Conservation (phyloP, 2,113 vertebrate genomes). For the Promerops cafer region DNA sequence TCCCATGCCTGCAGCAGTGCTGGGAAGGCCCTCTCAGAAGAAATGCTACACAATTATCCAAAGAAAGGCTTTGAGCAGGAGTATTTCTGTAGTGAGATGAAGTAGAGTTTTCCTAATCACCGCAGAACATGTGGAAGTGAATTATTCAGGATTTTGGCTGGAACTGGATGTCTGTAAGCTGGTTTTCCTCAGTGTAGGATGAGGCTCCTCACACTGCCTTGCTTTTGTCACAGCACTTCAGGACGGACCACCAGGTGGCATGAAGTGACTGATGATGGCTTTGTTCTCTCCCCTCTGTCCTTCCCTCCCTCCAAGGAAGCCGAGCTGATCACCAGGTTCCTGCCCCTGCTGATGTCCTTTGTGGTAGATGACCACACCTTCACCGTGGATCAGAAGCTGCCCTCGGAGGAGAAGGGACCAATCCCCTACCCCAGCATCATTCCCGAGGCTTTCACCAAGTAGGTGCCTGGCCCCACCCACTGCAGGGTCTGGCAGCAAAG, state of each 20-base stretch:
- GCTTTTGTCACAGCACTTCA: neutral
- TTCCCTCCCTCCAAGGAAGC: conserved; percentile 73
- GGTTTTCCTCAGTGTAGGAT: neutral
- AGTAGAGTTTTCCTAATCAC: neutral
- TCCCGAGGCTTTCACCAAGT: conserved; percentile 89
- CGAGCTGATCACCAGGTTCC: conserved; percentile 90
- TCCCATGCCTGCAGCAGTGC: neutral
- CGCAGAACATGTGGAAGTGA: neutral
- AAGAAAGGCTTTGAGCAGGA: neutral
- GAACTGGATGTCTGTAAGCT: neutral
- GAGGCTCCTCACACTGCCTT: neutral
- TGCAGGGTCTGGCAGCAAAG: neutral
- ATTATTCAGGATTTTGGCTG: neutral
- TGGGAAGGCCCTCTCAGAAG: neutral
- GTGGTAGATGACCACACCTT: conserved; percentile 94
- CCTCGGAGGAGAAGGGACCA: conserved; percentile 85
- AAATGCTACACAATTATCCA: neutral
- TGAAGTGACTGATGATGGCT: neutral
- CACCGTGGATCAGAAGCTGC: conserved; percentile 92
- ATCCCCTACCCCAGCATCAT: conserved; percentile 81
- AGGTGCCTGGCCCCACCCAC: neutral
- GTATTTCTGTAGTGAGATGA: neutral
- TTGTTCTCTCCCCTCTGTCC: neutral
- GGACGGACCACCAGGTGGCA: neutral
- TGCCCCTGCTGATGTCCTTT: conserved; percentile 93